Evolutionary conservation across 23 tunicate species (phyloP).

Genomic region (Ciona savignyi): DNA sequence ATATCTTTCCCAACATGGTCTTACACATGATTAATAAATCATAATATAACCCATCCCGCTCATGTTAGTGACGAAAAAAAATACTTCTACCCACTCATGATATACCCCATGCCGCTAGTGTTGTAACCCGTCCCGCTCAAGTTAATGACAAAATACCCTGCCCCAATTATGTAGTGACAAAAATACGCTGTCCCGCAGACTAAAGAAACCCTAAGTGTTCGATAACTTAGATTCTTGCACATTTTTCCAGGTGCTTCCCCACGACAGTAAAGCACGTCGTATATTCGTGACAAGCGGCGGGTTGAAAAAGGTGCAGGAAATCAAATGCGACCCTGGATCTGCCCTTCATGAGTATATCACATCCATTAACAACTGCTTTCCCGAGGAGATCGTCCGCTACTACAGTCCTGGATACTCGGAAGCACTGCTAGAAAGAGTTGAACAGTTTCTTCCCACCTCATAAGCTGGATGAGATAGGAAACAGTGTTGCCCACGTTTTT

Average conservation of each 20-base stretch:
- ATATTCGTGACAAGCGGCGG: conserved; percentile 97
- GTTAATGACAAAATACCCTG: too few species aligned
- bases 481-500: neutral
- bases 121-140: too few species aligned
- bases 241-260: conserved; percentile 83
- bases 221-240: too few species aligned
- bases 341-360: conserved; percentile 81
- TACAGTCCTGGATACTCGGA: conserved; percentile 99
- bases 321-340: conserved; percentile 89
- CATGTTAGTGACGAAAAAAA: too few species aligned
- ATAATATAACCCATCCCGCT: too few species aligned
- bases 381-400: conserved; percentile 96
- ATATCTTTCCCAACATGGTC: too few species aligned
- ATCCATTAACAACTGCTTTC: conserved; percentile 97
- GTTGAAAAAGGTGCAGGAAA: conserved; percentile 94
- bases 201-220: too few species aligned
- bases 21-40: too few species aligned
- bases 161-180: too few species aligned
- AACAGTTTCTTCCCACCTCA: conserved; percentile 64
- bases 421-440: conserved; percentile 86
- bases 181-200: too few species aligned
- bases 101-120: too few species aligned
- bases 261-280: conserved; percentile 93
- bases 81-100: too few species aligned
- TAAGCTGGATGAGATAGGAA: conserved; percentile 6